These are phyloP conservation scores for Paratrypauchen microcephalus DNA, from an alignment of 2,797 vertebrate species.

Conservation along the genomic window DNA sequence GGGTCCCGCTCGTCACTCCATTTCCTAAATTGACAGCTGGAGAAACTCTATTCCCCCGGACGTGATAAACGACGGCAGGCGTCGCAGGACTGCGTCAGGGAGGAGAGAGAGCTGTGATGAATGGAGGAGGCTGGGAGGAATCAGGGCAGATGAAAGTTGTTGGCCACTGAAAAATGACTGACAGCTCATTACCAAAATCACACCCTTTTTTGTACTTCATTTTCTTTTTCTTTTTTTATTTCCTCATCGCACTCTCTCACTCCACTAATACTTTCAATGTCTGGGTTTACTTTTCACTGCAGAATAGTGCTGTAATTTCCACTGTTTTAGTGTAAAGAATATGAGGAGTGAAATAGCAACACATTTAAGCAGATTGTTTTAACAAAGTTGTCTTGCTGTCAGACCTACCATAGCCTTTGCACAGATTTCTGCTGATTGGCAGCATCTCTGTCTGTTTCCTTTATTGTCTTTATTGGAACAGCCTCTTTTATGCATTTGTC, in stretches of 20 bases:
- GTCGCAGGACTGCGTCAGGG: constrained; percentile 55
- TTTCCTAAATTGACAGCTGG: constrained; percentile 81
- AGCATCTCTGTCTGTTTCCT: constrained; percentile 25
- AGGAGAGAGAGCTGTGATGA: constrained; percentile 72
- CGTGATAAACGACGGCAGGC: constrained; percentile 71
- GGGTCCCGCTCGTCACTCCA: constrained; percentile 76
- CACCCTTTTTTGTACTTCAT: constrained; percentile 27
- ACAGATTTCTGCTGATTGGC: constrained; percentile 17
- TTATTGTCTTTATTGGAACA: constrained; percentile 26
- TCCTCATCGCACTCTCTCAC: constrained; percentile 4
- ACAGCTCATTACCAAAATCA: constrained; percentile 71
- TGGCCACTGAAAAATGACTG: constrained; percentile 77
- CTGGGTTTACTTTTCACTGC: neutral
- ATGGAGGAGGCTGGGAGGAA: constrained; percentile 74
- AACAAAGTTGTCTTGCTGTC: no score
- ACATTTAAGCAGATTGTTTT: neutral
- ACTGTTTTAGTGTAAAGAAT: neutral
- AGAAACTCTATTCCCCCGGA: constrained; percentile 77
- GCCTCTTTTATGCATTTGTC: constrained; percentile 58
- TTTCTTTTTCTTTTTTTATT: constrained; percentile 38
- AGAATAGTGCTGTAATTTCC: neutral
- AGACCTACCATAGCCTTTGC: constrained; percentile 6
- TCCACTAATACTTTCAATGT: constrained; percentile 15
- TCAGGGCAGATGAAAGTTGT: constrained; percentile 83
- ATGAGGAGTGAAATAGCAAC: neutral